Evolutionary conservation across 2,888 invertebrate genomes (phyloP), one percentile per base, ranked within the genome.

Genomic region (Dolichopus griseipennis): DNA sequence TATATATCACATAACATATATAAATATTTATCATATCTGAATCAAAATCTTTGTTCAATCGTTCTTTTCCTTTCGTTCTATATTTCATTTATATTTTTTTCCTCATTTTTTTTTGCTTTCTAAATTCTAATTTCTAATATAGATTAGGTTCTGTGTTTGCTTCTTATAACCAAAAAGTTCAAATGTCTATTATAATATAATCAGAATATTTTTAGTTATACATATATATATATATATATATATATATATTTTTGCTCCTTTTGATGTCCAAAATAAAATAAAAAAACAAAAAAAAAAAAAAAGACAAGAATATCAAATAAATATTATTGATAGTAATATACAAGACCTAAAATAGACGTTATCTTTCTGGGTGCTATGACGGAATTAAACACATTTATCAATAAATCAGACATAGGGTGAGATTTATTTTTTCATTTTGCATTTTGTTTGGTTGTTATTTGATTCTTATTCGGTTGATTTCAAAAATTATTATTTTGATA

Each of bases 331-430:
- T 52, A n/a, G 52, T 52, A 52, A 18, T 18, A 52, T 52, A 52
- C n/a, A 52, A 52, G 52, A 52, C 52, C 52, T 52, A 52, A 52
- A 52, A 52, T 52, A 52, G 52, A 52, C 52, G 52, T 52, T 52
- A 52, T 52, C 52, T 52, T 52, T 52, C 15, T 52, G 52, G 52
- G 52, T 52, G 52, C 52, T 52, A 52, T 52, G 52, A 52, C 52
- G 52, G 52, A 52, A 52, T 52, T 52, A 18, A 52, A 52, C n/a
- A 52, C 52, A 52, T 52, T 52, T 52, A 52, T 52, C 52, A 52
- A 52, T 52, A 52, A 52, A 52, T 52, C 52, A 52, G 52, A 52
- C 52, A 52, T 52, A 52, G 52, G 52, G 52, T 52, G 52, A 52
- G 52, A 52, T 52, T 52, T n/a, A n/a, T n/a, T n/a, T n/a, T 52